phyloP scores from a whole-genome alignment of 2,797 vertebrate genomes.

The Rhinophrynus dorsalis region DNA sequence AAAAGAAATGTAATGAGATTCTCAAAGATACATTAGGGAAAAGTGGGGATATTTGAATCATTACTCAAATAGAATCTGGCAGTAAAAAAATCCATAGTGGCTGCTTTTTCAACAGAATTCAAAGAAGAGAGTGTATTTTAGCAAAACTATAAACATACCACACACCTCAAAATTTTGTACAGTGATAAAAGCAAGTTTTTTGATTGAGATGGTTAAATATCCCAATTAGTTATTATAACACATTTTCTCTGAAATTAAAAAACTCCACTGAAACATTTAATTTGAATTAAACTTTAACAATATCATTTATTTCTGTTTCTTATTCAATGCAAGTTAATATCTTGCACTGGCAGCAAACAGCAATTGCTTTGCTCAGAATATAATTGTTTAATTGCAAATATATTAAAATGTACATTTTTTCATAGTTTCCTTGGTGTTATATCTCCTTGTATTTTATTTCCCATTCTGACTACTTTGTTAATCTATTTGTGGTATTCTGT shows the following conservation, averaged over 20 bases:
- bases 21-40: slow-evolving; percentile 30
- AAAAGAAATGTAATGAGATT: slow-evolving; percentile 34
- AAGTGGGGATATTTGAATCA: slow-evolving; percentile 4
- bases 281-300: background rate
- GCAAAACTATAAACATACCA: background rate
- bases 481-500: no score
- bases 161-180: background rate
- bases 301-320: background rate
- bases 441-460: no score
- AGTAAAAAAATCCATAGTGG: slow-evolving; percentile 33
- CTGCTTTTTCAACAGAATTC: slow-evolving; percentile 21
- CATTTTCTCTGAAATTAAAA: background rate
- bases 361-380: no score
- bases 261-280: no score
- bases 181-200: background rate
- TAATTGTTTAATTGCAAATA: no score
- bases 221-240: background rate
- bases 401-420: no score
- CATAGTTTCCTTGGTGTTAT: no score
- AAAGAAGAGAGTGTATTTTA: slow-evolving; percentile 4
- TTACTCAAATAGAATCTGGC: slow-evolving; percentile 26
- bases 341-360: no score
- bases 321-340: background rate
- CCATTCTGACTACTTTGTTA: no score
- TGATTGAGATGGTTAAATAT: slow-evolving; percentile 1